Evolutionary conservation across 2,888 invertebrate species (phyloP), one percentile per base, ranked within the genome.

Genomic region (Cheilosia soror): DNA sequence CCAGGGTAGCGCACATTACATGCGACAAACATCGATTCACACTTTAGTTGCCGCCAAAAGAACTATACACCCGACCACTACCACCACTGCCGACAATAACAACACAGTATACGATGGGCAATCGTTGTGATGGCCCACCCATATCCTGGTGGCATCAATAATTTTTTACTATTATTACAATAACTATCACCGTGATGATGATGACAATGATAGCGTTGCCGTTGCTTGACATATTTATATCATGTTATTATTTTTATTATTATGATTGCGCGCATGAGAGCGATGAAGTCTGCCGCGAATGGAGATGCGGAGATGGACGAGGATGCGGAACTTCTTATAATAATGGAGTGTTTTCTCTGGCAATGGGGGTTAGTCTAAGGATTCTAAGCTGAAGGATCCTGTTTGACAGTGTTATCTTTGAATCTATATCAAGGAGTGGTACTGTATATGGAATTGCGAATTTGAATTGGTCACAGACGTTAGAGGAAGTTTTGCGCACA

Each of bases 61-160:
- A 49, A 71, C 51, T 33, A 20, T 13, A 11, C 20, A 2, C 0
- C 20, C 20, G 20, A 15, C 5, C 44, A 47, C 15, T 13, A 25
- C 25, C 13, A 1, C 5, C 29, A 29, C 57, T 13, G 42, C 6
- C 47, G 20, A 7, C 47, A 15, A 15, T 5, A 47, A 47, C 42
- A 42, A 44, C 9, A 13, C 5, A 42, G n/a, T 13, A 15, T 6
- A 40, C 79, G 55, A 37, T 68, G 66, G 79, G 73, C 83, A 68
- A 78, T 72, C 66, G 66, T 7, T 51, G 42, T 51, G 65, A 71
- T 77, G 66, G 76, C 85, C 85, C 85, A 81, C 81, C 85, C 85
- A 85, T 77, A 76, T 85, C 85, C 85, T 85, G 85, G 85, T 85
- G 81, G 85, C 85, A 85, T 81, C 85, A 85, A 85, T 85, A 85